Conservation (phyloP, 2,888 invertebrate species). For the Atrina japonica region DNA sequence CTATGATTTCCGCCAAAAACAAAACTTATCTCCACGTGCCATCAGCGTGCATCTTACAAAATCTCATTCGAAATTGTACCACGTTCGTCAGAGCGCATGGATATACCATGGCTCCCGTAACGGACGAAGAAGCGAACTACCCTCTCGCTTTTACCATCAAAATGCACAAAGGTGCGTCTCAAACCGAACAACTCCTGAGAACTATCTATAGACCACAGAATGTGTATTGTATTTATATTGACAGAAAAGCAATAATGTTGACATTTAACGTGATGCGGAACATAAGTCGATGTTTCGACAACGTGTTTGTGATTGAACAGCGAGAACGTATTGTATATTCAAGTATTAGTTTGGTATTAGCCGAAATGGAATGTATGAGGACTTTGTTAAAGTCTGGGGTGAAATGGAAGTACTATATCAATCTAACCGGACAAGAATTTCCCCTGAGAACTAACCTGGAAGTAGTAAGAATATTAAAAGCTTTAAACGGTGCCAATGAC, state of each 20-base stretch:
- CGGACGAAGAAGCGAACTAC: slow-evolving; percentile 59
- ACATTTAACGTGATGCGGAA: slow-evolving; percentile 54
- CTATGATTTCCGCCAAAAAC: not conserved
- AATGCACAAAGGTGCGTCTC: slow-evolving; percentile 63
- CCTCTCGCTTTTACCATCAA: slow-evolving; percentile 72
- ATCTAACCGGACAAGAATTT: slow-evolving; percentile 76
- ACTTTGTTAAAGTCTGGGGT: slow-evolving; percentile 26
- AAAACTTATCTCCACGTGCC: not conserved
- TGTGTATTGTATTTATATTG: slow-evolving; percentile 78
- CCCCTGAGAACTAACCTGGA: slow-evolving; percentile 78
- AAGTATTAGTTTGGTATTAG: slow-evolving; percentile 52
- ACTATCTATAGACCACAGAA: slow-evolving; percentile 76
- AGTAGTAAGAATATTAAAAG: slow-evolving; percentile 73
- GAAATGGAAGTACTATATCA: slow-evolving; percentile 64
- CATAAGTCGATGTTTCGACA: slow-evolving; percentile 64
- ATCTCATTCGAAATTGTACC: slow-evolving; percentile 23
- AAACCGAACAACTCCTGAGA: slow-evolving; percentile 70
- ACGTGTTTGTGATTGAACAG: slow-evolving; percentile 65
- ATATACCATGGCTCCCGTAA: slow-evolving; percentile 32
- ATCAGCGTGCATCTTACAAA: slow-evolving; percentile 2
- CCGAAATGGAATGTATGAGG: slow-evolving; percentile 62
- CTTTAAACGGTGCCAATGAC: slow-evolving; percentile 76
- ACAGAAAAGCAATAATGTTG: slow-evolving; percentile 60
- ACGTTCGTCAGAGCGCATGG: slow-evolving; percentile 19
- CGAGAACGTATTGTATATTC: slow-evolving; percentile 61